Conservation (phyloP, 2,113 vertebrate species). For the Pseudorhombus dupliciocellatus region DNA sequence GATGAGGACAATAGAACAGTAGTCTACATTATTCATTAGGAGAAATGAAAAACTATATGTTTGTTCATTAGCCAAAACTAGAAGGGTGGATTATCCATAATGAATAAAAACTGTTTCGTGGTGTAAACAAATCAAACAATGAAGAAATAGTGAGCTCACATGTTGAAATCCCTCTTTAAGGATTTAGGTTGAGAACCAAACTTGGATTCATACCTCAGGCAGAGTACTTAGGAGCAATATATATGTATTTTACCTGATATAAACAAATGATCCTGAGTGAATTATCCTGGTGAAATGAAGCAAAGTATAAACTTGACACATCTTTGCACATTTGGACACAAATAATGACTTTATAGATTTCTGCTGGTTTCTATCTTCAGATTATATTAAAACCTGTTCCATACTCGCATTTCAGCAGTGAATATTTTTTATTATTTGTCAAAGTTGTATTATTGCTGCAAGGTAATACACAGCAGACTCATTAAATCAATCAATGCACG, state of each 20-base stretch:
- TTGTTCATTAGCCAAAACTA: no score
- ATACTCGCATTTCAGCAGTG: slow-evolving; percentile 10
- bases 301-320: no score
- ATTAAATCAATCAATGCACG: slow-evolving; percentile 10
- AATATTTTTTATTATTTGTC: slow-evolving; percentile 15
- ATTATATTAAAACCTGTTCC: slow-evolving; percentile 33
- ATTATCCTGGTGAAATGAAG: no score
- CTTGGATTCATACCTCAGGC: neutral
- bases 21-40: no score
- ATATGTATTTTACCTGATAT: neutral
- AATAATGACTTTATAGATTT: neutral
- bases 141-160: neutral
- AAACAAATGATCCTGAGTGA: no score
- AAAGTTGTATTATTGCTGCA: neutral
- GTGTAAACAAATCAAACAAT: neutral
- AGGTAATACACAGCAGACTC: slow-evolving; percentile 5
- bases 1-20: neutral
- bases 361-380: slow-evolving; percentile 6
- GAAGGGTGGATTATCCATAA: no score
- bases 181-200: neutral
- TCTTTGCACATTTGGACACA: no score
- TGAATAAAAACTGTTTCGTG: no score
- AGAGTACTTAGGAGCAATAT: neutral
- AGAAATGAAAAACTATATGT: no score
- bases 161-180: neutral